Conservation (phyloP, 2,797 vertebrate genomes). For the Choloepus didactylus region DNA sequence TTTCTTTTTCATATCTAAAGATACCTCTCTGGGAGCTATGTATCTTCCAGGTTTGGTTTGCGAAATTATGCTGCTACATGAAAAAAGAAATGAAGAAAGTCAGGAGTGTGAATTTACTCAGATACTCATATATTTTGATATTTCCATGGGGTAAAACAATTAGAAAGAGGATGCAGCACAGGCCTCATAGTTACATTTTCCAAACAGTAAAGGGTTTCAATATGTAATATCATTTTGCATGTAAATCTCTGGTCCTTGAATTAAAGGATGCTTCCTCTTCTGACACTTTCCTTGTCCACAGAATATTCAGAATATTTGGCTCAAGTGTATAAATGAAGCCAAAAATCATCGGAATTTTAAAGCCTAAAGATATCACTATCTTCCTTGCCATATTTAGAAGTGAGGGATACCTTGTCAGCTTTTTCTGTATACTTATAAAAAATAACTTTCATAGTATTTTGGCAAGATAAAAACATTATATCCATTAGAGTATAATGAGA, state of each 20-base stretch:
- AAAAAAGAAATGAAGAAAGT: conserved; percentile 38
- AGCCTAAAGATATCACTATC: not conserved
- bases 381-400: conserved; percentile 9
- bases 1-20: conserved; percentile 57
- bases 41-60: not conserved
- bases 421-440: conserved; percentile 40
- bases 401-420: not conserved
- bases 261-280: not conserved
- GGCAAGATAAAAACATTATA: not conserved
- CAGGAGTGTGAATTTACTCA: not conserved
- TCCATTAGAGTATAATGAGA: not conserved
- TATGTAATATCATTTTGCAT: not conserved
- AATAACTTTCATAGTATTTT: not conserved
- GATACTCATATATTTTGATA: not conserved
- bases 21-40: not conserved
- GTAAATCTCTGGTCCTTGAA: conserved; percentile 39
- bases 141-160: not conserved
- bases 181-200: not conserved
- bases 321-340: conserved; percentile 17
- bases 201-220: conserved; percentile 3
- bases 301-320: conserved; percentile 31
- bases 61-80: conserved; percentile 29
- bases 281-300: not conserved
- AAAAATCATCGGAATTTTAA: conserved; percentile 2
- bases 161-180: not conserved